These are phyloP conservation scores for Paraplagusia blochii DNA, from an alignment of 2,113 vertebrate genomes.

Conservation along the genomic window DNA sequence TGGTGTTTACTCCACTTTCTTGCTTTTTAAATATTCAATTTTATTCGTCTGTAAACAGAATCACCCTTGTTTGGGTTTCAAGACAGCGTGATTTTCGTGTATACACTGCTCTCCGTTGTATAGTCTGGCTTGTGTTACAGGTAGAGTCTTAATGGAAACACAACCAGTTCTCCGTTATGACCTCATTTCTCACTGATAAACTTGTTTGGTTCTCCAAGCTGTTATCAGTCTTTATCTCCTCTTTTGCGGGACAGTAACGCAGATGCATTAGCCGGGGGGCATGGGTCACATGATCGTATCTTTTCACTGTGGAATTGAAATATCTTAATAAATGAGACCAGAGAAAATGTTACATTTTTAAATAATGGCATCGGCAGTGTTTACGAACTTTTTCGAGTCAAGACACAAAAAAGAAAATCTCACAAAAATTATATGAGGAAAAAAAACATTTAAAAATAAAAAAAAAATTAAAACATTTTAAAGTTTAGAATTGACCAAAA, in stretches of 20 bases:
- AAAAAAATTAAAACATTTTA: too few relatives aligned
- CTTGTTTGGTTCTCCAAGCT: slow-evolving; percentile 10
- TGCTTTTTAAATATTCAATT: slow-evolving; percentile 51
- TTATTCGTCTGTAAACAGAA: slow-evolving; percentile 61
- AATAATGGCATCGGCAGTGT: too few relatives aligned
- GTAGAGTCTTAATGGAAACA: slow-evolving; percentile 36
- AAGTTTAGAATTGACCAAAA: too few relatives aligned
- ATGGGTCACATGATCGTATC: too few relatives aligned
- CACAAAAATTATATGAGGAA: too few relatives aligned
- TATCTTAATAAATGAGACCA: too few relatives aligned
- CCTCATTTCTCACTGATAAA: slow-evolving; percentile 37
- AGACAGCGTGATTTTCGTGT: slow-evolving; percentile 42
- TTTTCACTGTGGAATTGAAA: too few relatives aligned
- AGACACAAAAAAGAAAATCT: too few relatives aligned
- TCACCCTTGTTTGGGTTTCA: slow-evolving; percentile 52
- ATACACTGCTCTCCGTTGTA: slow-evolving; percentile 36
- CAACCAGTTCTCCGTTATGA: slow-evolving; percentile 34
- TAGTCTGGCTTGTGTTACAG: slow-evolving; percentile 48
- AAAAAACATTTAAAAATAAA: too few relatives aligned
- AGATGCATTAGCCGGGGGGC: slow-evolving; percentile 3
- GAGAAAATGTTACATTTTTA: too few relatives aligned
- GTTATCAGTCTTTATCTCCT: slow-evolving; percentile 9
- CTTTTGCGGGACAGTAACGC: slow-evolving; percentile 2
- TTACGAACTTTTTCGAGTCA: too few relatives aligned
- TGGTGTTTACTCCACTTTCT: slow-evolving; percentile 55